These are phyloP conservation scores for Gerosis bhagava DNA, from an alignment of 2,888 invertebrate species.

Conservation along the genomic window DNA sequence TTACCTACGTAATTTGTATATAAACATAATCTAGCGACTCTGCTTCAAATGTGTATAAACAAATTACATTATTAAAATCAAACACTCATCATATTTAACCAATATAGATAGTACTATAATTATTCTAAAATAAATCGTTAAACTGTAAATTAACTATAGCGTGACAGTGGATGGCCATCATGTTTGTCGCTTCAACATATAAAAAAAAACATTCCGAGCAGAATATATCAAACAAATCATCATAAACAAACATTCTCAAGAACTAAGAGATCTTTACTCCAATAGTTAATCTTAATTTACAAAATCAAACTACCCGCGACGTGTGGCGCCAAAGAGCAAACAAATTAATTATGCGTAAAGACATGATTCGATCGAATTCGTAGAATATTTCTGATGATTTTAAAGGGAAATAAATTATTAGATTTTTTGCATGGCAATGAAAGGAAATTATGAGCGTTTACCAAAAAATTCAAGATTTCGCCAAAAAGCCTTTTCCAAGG, in stretches of 20 bases:
- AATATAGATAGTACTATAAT: too few relatives aligned
- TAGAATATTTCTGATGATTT: too few relatives aligned
- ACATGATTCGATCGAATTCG: constrained; percentile 64
- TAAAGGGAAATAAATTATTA: too few relatives aligned
- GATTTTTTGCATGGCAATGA: too few relatives aligned
- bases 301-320: constrained; percentile 59
- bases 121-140: constrained; percentile 49
- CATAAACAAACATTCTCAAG: constrained; percentile 50
- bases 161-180: too few relatives aligned
- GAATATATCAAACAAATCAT: constrained; percentile 44
- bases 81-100: too few relatives aligned
- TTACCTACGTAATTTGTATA: too few relatives aligned
- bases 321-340: constrained; percentile 70
- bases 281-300: constrained; percentile 67
- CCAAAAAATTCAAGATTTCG: constrained; percentile 3
- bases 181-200: too few relatives aligned
- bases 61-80: too few relatives aligned
- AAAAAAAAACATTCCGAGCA: constrained; percentile 38
- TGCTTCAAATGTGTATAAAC: too few relatives aligned
- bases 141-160: constrained; percentile 42
- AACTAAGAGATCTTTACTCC: constrained; percentile 53
- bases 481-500: constrained; percentile 7
- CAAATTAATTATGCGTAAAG: constrained; percentile 70
- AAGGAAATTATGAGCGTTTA: constrained; percentile 2
- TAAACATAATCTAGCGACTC: constrained; percentile 1